A percentile compares a stretch with the other conserved stretches of the same genome.
Conservation (phyloP, 2,888 invertebrate genomes). For the Drosophila setosimentum region DNA sequence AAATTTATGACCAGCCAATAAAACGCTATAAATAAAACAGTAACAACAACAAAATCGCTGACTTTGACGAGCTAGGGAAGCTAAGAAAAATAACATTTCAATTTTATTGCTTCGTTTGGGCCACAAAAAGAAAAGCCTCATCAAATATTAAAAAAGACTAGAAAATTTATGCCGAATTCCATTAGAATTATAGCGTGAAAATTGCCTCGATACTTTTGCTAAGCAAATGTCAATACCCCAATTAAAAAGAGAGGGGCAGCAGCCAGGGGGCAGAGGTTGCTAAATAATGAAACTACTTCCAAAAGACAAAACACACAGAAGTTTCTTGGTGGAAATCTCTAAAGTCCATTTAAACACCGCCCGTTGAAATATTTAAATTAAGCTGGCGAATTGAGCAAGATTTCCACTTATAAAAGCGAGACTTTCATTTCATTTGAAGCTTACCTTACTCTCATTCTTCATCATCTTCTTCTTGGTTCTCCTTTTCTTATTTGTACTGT, state of each 20-base stretch:
- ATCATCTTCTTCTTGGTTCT: slow-evolving; percentile 10
- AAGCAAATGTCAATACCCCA: slow-evolving; percentile 43
- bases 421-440: slow-evolving; percentile 58
- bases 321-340: slow-evolving; percentile 46
- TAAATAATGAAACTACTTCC: slow-evolving; percentile 16
- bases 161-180: slow-evolving; percentile 78
- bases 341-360: slow-evolving; percentile 57
- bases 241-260: slow-evolving; percentile 34
- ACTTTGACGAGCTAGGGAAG: slow-evolving; percentile 60
- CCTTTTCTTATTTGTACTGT: slow-evolving; percentile 14
- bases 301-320: neutral
- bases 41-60: slow-evolving; percentile 17
- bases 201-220: slow-evolving; percentile 23
- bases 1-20: slow-evolving; percentile 77
- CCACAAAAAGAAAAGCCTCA: slow-evolving; percentile 48
- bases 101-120: slow-evolving; percentile 65
- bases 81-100: slow-evolving; percentile 65
- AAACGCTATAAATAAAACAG: slow-evolving; percentile 52
- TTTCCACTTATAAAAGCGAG: slow-evolving; percentile 48
- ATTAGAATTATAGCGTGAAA: slow-evolving; percentile 81
- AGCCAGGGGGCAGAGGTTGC: neutral
- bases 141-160: slow-evolving; percentile 70
- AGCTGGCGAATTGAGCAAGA: slow-evolving; percentile 57
- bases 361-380: slow-evolving; percentile 65
- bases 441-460: slow-evolving; percentile 15